These are phyloP conservation scores for Rhagoletis zephyria DNA, from an alignment of 1,140 invertebrate genomes.

Conservation along the genomic window DNA sequence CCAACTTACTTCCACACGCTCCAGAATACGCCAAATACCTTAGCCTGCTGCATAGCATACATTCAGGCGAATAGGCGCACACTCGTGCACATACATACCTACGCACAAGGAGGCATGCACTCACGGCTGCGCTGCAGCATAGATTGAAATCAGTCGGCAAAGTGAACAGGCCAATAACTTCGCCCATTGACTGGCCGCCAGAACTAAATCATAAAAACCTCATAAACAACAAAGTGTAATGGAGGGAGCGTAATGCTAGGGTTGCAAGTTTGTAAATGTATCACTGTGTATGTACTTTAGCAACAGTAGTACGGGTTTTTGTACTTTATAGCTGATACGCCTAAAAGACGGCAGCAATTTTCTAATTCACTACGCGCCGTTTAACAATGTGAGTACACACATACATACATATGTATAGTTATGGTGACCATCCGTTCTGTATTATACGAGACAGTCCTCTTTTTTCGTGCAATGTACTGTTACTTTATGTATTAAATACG, in stretches of 20 bases:
- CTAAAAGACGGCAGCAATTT: constrained; percentile 46
- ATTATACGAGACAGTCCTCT: too few species aligned
- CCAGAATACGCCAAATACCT: neutral
- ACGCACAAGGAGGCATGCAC: too few species aligned
- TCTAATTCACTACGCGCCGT: neutral
- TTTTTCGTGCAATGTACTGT: too few species aligned
- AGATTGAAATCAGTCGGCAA: constrained; percentile 1
- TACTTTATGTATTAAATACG: too few species aligned
- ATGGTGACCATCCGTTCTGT: too few species aligned
- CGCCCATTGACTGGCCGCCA: neutral
- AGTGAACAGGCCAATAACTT: neutral
- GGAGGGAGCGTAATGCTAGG: neutral
- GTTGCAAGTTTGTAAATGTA: neutral
- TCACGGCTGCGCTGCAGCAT: neutral
- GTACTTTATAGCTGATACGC: constrained; percentile 32
- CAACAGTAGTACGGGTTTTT: neutral
- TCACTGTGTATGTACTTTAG: neutral
- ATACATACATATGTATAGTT: too few species aligned
- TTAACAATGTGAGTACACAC: neutral
- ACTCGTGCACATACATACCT: neutral
- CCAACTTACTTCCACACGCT: neutral
- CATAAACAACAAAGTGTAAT: constrained; percentile 51
- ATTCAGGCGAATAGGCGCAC: neutral
- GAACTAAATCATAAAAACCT: constrained; percentile 8
- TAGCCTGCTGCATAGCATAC: neutral